Evolutionary conservation across 2,888 invertebrate genomes (phyloP), one percentile per base, ranked within the genome.

Genomic region (Punctoribates punctum): DNA sequence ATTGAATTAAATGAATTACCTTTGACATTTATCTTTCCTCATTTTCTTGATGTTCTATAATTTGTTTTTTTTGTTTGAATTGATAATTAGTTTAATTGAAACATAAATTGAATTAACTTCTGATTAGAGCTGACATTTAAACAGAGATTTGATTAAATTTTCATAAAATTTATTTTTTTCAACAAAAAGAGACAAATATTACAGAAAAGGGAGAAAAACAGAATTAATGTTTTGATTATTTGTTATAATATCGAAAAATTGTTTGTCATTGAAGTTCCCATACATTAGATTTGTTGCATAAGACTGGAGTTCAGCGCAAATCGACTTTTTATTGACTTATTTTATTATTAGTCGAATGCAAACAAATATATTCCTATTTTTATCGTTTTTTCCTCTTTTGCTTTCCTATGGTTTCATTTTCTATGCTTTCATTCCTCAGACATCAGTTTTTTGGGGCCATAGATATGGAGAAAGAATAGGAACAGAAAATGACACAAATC

Each of bases 281-380:
- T 60, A 60, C 20, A 60, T 60, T 60, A 25, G n/a, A 51, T 51
- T 51, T 51, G 51, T 4, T 51, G 51, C 15, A 51, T 15, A 51
- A 51, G 13, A 51, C 4, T 51, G 51, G 6, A 17, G n/a, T 15
- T 51, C 51, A 51, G 51, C n/a, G 20, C 23, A 60, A 25, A 60
- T 60, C 60, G 60, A 20, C 60, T 60, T 60, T 60, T 17, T 60
- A 60, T 60, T 60, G 60, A 60, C 60, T 60, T 60, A 60, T 60
- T 51, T 60, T 60, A 60, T 60, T 60, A 60, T 60, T 60, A 60
- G 60, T 20, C 25, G 15, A 25, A 60, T 20, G 11, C 25, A 60
- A 60, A 60, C 51, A 51, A 51, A 15, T 51, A 17, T 51, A 60
- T 60, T 23, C 60, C 23, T 60, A 17, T 15, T 60, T 60, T 20